Evolutionary conservation across 2,797 vertebrate species (phyloP).

Genomic region (Notolepis coatsorum): DNA sequence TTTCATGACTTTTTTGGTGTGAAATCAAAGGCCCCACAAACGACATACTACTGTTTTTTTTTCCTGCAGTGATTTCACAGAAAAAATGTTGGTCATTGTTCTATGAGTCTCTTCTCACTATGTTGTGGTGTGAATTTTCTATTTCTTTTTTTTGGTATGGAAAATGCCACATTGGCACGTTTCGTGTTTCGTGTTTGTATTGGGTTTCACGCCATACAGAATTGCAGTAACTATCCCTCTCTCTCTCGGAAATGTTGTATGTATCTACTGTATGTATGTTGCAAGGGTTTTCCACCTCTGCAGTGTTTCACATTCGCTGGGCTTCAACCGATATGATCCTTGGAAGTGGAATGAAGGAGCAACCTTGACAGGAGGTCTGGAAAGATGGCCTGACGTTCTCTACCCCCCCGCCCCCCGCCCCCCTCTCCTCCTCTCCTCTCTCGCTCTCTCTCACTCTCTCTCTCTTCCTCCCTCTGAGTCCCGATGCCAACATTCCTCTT

Average conservation of each 20-base stretch:
- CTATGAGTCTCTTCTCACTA: too few species aligned
- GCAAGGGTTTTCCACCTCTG: neutral
- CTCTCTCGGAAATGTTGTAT: conserved; percentile 22
- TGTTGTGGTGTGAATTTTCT: too few species aligned
- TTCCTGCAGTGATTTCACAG: too few species aligned
- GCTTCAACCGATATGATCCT: too few species aligned
- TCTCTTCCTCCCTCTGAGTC: conserved; percentile 14
- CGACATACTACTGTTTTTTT: conserved; percentile 49
- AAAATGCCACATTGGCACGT: too few species aligned
- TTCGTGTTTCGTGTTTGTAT: too few species aligned
- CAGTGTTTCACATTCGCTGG: neutral
- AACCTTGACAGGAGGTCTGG: too few species aligned
- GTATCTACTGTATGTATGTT: neutral
- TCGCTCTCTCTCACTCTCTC: neutral
- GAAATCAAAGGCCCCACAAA: conserved; percentile 67
- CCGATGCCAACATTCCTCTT: conserved; percentile 57
- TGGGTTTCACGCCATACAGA: conserved; percentile 18
- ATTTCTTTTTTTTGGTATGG: too few species aligned
- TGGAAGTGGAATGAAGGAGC: too few species aligned
- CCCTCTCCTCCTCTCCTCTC: neutral
- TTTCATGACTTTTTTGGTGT: conserved; percentile 66
- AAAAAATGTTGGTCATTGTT: too few species aligned
- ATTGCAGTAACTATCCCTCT: conserved; percentile 58
- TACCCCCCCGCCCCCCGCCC: neutral
- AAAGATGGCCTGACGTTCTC: conserved; percentile 8